Conservation (phyloP, 1,140 invertebrate genomes). For the Megalonaias nervosa region DNA sequence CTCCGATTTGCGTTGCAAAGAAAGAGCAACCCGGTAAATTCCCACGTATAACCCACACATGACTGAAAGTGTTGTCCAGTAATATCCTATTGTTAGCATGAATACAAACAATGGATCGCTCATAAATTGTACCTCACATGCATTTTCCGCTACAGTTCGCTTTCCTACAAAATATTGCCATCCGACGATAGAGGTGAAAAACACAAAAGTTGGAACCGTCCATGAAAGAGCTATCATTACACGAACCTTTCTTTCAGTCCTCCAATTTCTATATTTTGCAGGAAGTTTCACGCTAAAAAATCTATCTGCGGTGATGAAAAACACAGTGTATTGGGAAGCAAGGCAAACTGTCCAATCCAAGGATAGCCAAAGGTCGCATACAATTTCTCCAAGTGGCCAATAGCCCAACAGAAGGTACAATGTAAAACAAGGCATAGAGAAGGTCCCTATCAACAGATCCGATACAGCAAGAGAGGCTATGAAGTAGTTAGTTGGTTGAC, state of each 20-base stretch:
- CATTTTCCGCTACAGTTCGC: slow-evolving; percentile 78
- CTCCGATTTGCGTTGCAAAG: slow-evolving; percentile 98
- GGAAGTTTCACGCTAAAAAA: slow-evolving; percentile 99
- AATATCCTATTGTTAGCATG: slow-evolving; percentile 97
- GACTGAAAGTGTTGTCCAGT: slow-evolving; percentile 87
- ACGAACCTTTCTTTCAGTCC: slow-evolving; percentile 94
- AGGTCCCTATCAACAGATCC: slow-evolving; percentile 95
- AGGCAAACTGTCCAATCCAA: slow-evolving; percentile 99
- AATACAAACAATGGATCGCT: slow-evolving; percentile 99
- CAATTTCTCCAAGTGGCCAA: slow-evolving; percentile 96
- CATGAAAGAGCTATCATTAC: slow-evolving; percentile 90
- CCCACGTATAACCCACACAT: slow-evolving; percentile 86
- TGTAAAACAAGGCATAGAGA: slow-evolving; percentile 94
- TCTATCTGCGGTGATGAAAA: slow-evolving; percentile 98
- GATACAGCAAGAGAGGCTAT: slow-evolving; percentile 98
- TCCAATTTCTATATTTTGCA: slow-evolving; percentile 96
- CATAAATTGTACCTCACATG: slow-evolving; percentile 98
- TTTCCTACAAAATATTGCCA: slow-evolving; percentile 99
- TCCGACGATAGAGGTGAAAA: slow-evolving; percentile 99
- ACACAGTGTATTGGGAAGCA: slow-evolving; percentile 99
- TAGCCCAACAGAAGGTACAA: slow-evolving; percentile 92
- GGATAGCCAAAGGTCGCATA: slow-evolving; percentile 99
- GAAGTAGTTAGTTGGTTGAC: slow-evolving; percentile 99
- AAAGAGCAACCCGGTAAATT: slow-evolving; percentile 98
- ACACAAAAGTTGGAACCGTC: slow-evolving; percentile 96